Evolutionary conservation across 2,888 invertebrate genomes (phyloP).

Genomic region (Petrolisthes manimaculis): DNA sequence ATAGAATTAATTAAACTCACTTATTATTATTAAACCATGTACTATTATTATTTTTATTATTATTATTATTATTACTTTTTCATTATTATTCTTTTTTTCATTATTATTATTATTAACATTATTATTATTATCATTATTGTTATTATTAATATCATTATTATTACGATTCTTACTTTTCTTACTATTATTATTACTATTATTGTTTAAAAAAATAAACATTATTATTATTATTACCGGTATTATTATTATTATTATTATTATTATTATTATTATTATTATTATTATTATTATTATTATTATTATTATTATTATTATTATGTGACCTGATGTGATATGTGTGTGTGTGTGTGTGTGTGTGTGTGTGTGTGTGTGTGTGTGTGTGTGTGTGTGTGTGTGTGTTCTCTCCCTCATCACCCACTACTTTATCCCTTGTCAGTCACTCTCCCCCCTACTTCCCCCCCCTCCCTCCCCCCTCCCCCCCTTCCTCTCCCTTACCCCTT

Average conservation of each 20-base stretch:
- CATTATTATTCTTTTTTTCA: slow-evolving; percentile 9
- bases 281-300: slow-evolving; percentile 18
- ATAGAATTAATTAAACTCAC: no score
- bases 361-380: no score
- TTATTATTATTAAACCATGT: slow-evolving; percentile 4
- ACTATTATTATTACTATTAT: slow-evolving; percentile 33
- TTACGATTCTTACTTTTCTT: slow-evolving; percentile 11
- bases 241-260: slow-evolving; percentile 37
- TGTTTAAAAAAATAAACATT: slow-evolving; percentile 20
- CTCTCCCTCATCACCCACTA: neutral
- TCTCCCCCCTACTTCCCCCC: neutral
- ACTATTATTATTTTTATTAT: slow-evolving; percentile 32
- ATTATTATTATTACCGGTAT: slow-evolving; percentile 25
- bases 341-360: no score
- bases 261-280: slow-evolving; percentile 38
- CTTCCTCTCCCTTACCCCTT: neutral
- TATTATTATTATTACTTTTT: slow-evolving; percentile 19
- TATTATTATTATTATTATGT: slow-evolving; percentile 3
- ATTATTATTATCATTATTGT: slow-evolving; percentile 11
- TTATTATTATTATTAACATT: slow-evolving; percentile 20
- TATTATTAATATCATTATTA: slow-evolving; percentile 16
- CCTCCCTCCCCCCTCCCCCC: no score
- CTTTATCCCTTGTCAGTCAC: neutral
- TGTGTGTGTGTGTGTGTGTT: no score
- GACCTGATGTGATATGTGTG: no score